Evolutionary conservation across 2,113 vertebrate species (phyloP).

Genomic region (Chaetorhynchus papuensis): DNA sequence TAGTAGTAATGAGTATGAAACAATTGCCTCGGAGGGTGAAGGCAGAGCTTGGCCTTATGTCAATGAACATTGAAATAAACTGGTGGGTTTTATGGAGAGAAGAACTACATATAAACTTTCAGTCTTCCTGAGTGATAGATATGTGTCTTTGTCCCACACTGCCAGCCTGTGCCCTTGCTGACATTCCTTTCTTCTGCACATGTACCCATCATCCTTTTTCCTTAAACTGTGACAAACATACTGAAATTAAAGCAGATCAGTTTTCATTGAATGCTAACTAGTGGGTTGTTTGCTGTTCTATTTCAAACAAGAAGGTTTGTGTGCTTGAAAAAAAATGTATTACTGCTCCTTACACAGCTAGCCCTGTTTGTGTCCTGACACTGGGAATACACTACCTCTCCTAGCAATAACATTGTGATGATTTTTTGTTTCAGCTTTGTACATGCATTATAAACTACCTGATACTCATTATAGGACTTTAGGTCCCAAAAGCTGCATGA

Average conservation of each 20-base stretch:
- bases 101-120: background rate
- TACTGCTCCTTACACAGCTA: background rate
- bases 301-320: background rate
- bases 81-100: background rate
- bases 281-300: background rate
- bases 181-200: background rate
- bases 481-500: background rate
- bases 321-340: background rate
- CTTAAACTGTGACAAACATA: background rate
- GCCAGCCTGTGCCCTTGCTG: background rate
- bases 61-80: background rate
- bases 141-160: accelerated
- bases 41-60: background rate
- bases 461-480: background rate
- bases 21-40: background rate
- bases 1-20: background rate
- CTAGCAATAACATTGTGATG: background rate
- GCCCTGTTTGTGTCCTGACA: background rate
- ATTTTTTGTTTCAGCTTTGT: background rate
- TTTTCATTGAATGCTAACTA: background rate
- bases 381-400: background rate
- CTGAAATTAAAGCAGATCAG: background rate
- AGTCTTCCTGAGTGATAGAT: background rate
- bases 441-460: background rate
- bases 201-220: background rate